phyloP scores from a whole-genome alignment of 2,888 invertebrate genomes.

The Eugnorisma glareosa region DNA sequence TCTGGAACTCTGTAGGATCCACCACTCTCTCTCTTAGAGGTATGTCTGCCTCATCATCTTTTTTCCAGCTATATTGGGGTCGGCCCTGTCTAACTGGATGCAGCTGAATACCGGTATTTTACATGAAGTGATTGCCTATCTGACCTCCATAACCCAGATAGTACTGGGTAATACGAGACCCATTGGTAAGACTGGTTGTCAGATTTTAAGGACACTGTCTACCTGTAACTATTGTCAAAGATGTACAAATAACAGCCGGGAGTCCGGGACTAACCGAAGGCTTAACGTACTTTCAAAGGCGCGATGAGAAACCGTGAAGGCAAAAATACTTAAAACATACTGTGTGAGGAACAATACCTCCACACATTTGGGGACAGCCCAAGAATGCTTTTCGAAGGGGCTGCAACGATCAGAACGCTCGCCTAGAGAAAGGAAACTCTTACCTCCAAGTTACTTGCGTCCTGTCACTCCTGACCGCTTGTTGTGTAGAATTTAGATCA shows the following conservation, averaged over 20 bases:
- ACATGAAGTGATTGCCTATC: not conserved
- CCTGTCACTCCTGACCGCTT: too few relatives aligned
- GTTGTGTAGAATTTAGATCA: too few relatives aligned
- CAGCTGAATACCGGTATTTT: not conserved
- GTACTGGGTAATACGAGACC: not conserved
- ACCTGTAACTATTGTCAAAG: not conserved
- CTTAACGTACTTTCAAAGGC: not conserved
- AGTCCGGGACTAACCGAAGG: not conserved
- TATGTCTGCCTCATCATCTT: not conserved
- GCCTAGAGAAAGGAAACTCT: too few relatives aligned
- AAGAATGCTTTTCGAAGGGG: too few relatives aligned
- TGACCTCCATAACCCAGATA: not conserved
- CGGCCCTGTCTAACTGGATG: not conserved
- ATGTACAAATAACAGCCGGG: not conserved
- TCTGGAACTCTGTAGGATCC: too few relatives aligned
- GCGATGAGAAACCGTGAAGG: too few relatives aligned
- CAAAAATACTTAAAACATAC: not conserved
- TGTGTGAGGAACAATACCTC: too few relatives aligned
- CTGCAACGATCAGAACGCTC: too few relatives aligned
- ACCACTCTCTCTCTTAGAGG: not conserved
- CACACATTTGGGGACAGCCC: too few relatives aligned
- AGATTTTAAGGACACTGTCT: not conserved
- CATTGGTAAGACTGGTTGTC: not conserved
- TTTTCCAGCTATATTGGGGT: not conserved
- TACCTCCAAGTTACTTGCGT: too few relatives aligned